Conservation (phyloP, 2,888 invertebrate genomes). For the Lasioglossum marginatum region DNA sequence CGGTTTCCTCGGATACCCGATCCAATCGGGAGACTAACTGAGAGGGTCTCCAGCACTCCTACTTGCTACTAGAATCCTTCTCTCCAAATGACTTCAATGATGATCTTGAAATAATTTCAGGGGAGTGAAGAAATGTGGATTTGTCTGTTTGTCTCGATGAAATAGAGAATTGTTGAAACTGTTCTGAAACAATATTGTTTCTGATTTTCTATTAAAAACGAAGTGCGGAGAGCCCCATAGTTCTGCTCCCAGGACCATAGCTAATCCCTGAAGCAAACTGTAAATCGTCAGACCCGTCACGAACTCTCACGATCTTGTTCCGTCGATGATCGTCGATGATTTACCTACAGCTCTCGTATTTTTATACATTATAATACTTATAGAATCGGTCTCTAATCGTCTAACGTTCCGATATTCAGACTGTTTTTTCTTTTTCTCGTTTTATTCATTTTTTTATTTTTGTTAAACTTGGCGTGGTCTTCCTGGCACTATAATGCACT, state of each 20-base stretch:
- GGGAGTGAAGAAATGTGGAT: neutral
- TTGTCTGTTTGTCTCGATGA: neutral
- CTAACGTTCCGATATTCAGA: slow-evolving; percentile 70
- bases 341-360: slow-evolving; percentile 44
- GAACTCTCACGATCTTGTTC: slow-evolving; percentile 37
- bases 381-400: slow-evolving; percentile 70
- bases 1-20: neutral
- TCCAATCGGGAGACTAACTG: neutral
- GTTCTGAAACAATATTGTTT: no score
- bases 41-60: neutral
- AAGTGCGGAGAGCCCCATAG: neutral
- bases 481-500: slow-evolving; percentile 83
- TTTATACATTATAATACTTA: slow-evolving; percentile 68
- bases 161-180: no score
- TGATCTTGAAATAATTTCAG: neutral
- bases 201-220: neutral
- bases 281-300: neutral
- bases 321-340: slow-evolving; percentile 44
- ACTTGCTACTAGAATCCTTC: neutral
- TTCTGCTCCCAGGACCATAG: neutral
- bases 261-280: neutral
- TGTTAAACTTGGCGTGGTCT: slow-evolving; percentile 75
- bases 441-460: slow-evolving; percentile 21
- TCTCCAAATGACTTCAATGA: neutral
- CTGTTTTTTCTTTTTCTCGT: slow-evolving; percentile 49